Base-by-base conservation (phyloP, 2,888 invertebrate genomes). In the Tipula unca region DNA sequence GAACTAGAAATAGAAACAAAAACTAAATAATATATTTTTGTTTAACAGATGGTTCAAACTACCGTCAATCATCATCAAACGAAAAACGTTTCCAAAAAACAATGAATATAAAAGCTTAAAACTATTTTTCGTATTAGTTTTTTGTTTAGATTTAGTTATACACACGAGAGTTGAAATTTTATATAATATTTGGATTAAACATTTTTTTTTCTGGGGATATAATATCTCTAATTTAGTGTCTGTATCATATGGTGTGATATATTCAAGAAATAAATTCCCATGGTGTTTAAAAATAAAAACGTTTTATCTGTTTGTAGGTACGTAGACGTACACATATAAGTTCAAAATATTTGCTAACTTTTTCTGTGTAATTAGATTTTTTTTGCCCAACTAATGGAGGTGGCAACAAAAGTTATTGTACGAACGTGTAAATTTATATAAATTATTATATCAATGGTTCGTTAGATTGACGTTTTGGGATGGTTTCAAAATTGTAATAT, bases 61-160 rank as follows among this genome's bases (percentile, higher is more conserved):
- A 69, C 69, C 69, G 69, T 69, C 69, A 69, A 69, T 69, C 69
- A 69, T 69, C 69, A 69, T 69, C 69, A 69, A 69, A 69, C 69
- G 69, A 69, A 69, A 69, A 69, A 69, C 25, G 69, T 25, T 69
- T 69, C 25, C 69, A 69, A 69, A 69, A 54, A 69, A 69, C 69
- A 69, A 69, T 69, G 69, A 25, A 10, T 48, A 17, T 69, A 69
- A 69, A 69, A 69, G 48, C 69, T 69, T 20, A 69, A 69, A 69
- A 69, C 69, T 69, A 69, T 69, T 69, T 69, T 25, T 48, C 48
- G 17, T 48, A 48, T 48, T 48, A 48, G 39, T 20, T 48, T 48
- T 69, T 69, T 69, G 69, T 13, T 69, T 69, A 69, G 69, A 69
- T 69, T 69, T 13, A 25, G 69, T 13, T 69, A 39, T 3, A 69